Percentiles rank a stretch among this genome's conserved stretches.
Evolutionary conservation across 2,888 invertebrate genomes (phyloP).

Genomic region (Prosopocoilus inquinatus): DNA sequence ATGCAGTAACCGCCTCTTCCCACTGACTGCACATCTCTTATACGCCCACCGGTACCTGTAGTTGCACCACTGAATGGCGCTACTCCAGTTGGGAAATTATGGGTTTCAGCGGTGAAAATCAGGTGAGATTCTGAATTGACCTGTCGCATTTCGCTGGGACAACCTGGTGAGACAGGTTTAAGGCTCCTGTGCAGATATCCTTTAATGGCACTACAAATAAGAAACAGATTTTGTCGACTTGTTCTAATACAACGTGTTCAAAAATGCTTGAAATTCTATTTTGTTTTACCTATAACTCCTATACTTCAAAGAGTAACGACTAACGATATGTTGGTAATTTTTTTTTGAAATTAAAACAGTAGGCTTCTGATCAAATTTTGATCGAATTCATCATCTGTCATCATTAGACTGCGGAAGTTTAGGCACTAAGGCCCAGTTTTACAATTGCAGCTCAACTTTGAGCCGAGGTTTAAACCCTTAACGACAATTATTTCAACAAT

Average conservation of each 20-base stretch:
- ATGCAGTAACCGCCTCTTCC: conserved; percentile 92
- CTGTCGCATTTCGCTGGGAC: conserved; percentile 58
- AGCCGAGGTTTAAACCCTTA: too few relatives aligned
- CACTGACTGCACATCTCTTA: conserved; percentile 92
- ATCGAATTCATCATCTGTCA: too few relatives aligned
- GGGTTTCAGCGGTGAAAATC: conserved; percentile 98
- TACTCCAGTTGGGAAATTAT: conserved; percentile 97
- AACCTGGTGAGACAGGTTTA: conserved; percentile 65
- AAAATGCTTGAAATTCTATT: not conserved
- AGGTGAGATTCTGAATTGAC: conserved; percentile 72
- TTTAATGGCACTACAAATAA: conserved; percentile 72
- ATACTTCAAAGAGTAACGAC: too few relatives aligned
- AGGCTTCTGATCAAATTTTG: too few relatives aligned
- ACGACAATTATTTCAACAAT: too few relatives aligned
- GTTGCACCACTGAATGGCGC: conserved; percentile 98
- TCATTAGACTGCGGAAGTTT: too few relatives aligned
- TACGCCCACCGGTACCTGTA: conserved; percentile 94
- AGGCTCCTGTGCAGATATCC: conserved; percentile 75
- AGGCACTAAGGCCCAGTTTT: too few relatives aligned
- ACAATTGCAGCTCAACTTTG: too few relatives aligned
- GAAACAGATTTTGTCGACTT: conserved; percentile 1
- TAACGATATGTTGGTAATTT: too few relatives aligned
- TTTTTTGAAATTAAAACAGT: too few relatives aligned
- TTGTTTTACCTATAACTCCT: too few relatives aligned
- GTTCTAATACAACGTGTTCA: too few relatives aligned